phyloP scores from a whole-genome alignment of 2,113 vertebrate species.

The Setophaga kirtlandii region DNA sequence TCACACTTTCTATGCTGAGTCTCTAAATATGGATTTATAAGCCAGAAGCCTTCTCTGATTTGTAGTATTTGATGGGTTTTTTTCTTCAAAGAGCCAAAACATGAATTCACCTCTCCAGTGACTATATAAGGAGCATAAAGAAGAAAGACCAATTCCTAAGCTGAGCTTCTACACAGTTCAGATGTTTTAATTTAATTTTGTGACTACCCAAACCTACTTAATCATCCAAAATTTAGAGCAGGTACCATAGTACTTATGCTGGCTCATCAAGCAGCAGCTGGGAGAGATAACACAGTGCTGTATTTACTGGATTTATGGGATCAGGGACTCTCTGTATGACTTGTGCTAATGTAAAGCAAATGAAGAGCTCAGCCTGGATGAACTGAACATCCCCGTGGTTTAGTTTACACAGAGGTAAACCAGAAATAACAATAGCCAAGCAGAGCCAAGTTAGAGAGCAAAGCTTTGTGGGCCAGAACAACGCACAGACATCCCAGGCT shows the following conservation, averaged over 20 bases:
- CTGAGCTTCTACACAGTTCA: not conserved
- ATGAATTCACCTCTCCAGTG: not conserved
- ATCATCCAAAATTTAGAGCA: not conserved
- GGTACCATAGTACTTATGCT: not conserved
- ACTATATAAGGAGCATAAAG: not conserved
- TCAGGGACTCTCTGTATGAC: not conserved
- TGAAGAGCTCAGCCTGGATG: not conserved
- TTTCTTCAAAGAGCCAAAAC: not conserved
- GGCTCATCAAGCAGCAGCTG: not conserved
- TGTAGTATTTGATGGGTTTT: not conserved
- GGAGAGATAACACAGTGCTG: not conserved
- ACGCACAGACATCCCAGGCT: rapidly evolving
- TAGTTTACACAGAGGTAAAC: not conserved
- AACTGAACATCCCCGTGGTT: not conserved
- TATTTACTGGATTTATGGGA: rapidly evolving
- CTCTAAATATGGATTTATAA: not conserved
- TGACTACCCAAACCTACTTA: not conserved
- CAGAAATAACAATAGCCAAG: not conserved
- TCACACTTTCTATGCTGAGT: not conserved
- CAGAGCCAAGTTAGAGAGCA: not conserved
- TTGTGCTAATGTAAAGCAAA: not conserved
- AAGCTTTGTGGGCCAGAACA: not conserved
- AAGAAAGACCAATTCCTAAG: not conserved
- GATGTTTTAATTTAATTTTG: not conserved
- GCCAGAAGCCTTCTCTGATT: not conserved